Evolutionary conservation across 35 echinoderm and acorn worm species (phyloP).

Genomic region (Holothuria glaberrima): DNA sequence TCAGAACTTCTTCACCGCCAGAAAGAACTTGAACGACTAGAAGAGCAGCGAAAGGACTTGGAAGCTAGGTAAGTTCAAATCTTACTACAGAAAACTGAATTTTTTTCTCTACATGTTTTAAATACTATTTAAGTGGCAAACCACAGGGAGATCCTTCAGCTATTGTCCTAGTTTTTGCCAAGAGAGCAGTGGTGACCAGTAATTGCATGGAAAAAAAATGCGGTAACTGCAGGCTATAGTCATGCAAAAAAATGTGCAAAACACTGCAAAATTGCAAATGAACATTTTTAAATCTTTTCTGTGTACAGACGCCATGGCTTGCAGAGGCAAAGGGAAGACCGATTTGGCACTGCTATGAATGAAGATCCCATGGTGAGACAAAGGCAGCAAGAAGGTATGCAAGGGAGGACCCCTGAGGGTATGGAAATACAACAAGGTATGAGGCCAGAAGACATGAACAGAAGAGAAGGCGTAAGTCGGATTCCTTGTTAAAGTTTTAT

Average conservation of each 20-base stretch:
- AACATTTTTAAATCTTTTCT: no score
- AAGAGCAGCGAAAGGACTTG: conserved; percentile 84
- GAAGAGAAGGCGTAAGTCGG: conserved; percentile 32
- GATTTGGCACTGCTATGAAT: not conserved
- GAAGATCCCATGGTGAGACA: not conserved
- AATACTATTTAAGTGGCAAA: no score
- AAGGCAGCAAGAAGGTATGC: not conserved
- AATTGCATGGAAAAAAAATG: no score
- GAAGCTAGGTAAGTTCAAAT: conserved; percentile 66
- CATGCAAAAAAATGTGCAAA: no score
- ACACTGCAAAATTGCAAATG: no score
- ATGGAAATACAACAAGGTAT: conserved; percentile 39
- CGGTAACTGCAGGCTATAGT: no score
- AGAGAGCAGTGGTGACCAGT: no score
- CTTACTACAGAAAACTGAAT: no score
- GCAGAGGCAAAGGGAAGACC: conserved; percentile 41
- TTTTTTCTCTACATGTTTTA: no score
- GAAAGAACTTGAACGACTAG: conserved; percentile 89
- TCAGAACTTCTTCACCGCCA: conserved; percentile 86
- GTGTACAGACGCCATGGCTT: conserved; percentile 19
- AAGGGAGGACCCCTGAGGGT: not conserved
- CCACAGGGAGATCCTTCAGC: no score
- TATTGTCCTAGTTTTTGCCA: no score
- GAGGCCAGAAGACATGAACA: conserved; percentile 38
- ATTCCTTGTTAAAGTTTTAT: no score